A percentile compares a stretch with the other conserved stretches of the same genome.
phyloP scores from a whole-genome alignment of 2,797 vertebrate species.

The Notoglanidium macrostoma region DNA sequence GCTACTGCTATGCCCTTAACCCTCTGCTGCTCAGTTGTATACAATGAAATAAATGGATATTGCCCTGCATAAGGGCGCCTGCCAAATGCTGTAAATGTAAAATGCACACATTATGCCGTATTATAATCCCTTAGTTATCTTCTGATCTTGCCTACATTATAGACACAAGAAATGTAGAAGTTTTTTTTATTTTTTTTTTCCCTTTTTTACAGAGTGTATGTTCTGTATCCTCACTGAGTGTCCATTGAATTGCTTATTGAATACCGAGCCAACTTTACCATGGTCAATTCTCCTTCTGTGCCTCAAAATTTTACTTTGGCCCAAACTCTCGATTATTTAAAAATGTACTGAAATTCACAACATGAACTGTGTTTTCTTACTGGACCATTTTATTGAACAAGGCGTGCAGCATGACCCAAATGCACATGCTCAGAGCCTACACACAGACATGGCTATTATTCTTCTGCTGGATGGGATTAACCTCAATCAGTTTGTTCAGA shows the following conservation, averaged over 20 bases:
- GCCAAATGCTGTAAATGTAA: not conserved
- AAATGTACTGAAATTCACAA: not conserved
- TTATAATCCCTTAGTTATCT: not conserved
- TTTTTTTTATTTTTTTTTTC: not conserved
- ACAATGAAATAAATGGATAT: not conserved
- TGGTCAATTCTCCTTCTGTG: not conserved
- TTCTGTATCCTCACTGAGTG: not conserved
- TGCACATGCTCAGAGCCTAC: not conserved
- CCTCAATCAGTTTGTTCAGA: not conserved
- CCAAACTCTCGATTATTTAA: not conserved
- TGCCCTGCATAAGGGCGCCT: not conserved
- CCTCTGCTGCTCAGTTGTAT: not conserved
- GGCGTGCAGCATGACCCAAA: not conserved
- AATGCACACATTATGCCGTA: not conserved
- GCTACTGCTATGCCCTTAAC: not conserved
- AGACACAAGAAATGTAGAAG: not conserved
- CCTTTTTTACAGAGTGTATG: not conserved
- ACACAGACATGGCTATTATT: not conserved
- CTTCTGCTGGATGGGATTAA: not conserved
- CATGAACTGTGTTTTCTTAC: not conserved
- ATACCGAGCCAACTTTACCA: not conserved
- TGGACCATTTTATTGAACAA: not conserved
- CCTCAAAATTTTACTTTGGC: not conserved
- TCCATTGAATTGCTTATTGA: not conserved
- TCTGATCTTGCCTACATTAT: not conserved